Base-by-base conservation (phyloP, 2,888 invertebrate species). In the Plemyria rubiginata region DNA sequence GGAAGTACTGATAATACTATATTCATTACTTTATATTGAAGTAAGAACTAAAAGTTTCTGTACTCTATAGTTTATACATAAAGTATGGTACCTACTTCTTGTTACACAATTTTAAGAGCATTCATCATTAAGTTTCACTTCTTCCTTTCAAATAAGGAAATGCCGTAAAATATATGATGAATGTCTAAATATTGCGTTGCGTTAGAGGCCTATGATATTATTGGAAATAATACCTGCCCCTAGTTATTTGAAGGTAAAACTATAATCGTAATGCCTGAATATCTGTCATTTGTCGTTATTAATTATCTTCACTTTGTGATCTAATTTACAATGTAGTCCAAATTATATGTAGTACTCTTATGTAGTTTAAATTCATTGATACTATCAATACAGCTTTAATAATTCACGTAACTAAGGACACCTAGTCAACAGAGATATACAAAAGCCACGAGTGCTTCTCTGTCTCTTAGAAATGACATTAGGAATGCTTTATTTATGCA, bases 121-220 rank as follows among this genome's bases (percentile, higher is more conserved):
- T 38, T 38, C 36, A 38, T 38, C 36, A 38, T 38, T 9, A 8
- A 48, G 28, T 55, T 49, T 49, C 11, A 49, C 29, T 49, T 49
- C 46, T 36, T 32, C 40, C 38, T 48, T 55, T 49, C 49, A 41
- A 56, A 48, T 49, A 41, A 15, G 56, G 49, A 12, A 41, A 56
- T 41, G 40, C 28, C 29, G 36, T 58, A 45, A 52, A 52, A 51
- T 50, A 38, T 52, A 36, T 51, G 43, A 51, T 57, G 41, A 32
- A 57, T 52, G 43, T 45, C 13, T 57, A 16, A 43, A 50, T 29
- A 1, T 40, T 41, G 43, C 43, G 29, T 43, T n/a, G 12, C 41
- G 32, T 41, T n/a, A 6, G 29, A 15, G 16, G 40, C n/a, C 29
- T 56, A 22, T 32, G 29, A 57, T 57, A 57, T 38, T 38, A 22